A percentile compares a stretch with the other conserved stretches of the same genome.
Evolutionary conservation across 2,888 invertebrate genomes (phyloP).

Genomic region (Cephus pygmeus): DNA sequence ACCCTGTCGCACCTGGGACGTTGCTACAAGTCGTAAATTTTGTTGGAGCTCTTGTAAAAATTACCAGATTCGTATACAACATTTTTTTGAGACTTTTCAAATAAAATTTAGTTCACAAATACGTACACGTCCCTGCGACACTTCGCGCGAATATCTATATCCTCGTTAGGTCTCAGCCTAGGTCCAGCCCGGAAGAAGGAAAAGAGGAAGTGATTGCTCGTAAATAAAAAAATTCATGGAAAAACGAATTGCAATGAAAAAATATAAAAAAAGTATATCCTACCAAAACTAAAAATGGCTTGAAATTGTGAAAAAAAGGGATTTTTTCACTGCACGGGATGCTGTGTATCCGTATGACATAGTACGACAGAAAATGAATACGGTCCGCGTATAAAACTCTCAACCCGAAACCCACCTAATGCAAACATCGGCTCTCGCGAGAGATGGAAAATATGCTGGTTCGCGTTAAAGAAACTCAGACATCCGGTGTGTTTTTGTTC

Average conservation of each 20-base stretch:
- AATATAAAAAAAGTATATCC: too few species aligned
- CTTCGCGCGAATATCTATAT: neutral
- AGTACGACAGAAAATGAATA: neutral
- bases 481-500: conserved; percentile 7
- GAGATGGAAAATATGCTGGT: neutral
- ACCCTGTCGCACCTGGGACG: neutral
- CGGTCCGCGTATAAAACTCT: neutral
- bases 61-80: neutral
- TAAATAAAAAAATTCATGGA: neutral
- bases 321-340: neutral
- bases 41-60: neutral
- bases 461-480: conserved; percentile 4
- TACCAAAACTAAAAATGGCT: neutral
- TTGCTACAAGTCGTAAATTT: neutral
- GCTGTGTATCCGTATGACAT: neutral
- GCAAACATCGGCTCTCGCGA: neutral
- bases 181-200: neutral
- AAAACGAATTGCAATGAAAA: neutral
- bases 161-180: neutral
- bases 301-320: neutral
- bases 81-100: neutral
- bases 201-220: neutral
- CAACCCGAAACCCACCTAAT: neutral
- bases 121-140: neutral
- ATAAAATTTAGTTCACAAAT: neutral